A percentile compares a stretch with the other conserved stretches of the same genome.
Conservation (phyloP, 2,113 vertebrate species). For the Zosterops borbonicus region DNA sequence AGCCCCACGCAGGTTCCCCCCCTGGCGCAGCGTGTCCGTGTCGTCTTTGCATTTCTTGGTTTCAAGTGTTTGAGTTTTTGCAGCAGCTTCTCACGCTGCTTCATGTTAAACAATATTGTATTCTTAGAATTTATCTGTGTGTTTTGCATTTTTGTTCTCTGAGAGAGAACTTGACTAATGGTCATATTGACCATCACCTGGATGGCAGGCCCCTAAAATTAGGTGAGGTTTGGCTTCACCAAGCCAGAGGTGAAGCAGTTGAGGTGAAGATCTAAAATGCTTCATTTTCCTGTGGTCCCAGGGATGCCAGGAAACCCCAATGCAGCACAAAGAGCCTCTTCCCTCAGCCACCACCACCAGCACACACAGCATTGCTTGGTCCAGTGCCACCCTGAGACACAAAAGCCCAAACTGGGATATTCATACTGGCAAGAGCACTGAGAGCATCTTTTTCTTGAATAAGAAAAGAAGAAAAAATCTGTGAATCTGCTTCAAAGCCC, state of each 20-base stretch:
- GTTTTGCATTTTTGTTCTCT: too few species aligned
- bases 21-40: rapidly evolving
- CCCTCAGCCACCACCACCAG: background rate
- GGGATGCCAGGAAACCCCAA: background rate
- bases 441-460: too few species aligned
- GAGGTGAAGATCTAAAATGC: background rate
- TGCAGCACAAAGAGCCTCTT: background rate
- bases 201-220: rapidly evolving
- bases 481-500: background rate
- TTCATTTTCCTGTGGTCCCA: background rate
- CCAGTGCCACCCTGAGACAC: background rate
- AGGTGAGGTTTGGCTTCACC: background rate
- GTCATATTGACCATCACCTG: background rate
- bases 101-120: too few species aligned
- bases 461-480: background rate
- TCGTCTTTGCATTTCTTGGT: too few species aligned
- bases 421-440: rapidly evolving
- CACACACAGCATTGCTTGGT: rapidly evolving
- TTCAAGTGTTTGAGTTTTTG: too few species aligned
- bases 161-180: too few species aligned
- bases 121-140: too few species aligned
- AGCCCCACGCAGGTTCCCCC: background rate
- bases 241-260: background rate
- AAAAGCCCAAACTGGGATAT: background rate
- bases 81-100: too few species aligned